Percentiles rank a stretch among this genome's conserved stretches.
phyloP scores from a whole-genome alignment of 2,888 invertebrate genomes.

The Apamea anceps region DNA sequence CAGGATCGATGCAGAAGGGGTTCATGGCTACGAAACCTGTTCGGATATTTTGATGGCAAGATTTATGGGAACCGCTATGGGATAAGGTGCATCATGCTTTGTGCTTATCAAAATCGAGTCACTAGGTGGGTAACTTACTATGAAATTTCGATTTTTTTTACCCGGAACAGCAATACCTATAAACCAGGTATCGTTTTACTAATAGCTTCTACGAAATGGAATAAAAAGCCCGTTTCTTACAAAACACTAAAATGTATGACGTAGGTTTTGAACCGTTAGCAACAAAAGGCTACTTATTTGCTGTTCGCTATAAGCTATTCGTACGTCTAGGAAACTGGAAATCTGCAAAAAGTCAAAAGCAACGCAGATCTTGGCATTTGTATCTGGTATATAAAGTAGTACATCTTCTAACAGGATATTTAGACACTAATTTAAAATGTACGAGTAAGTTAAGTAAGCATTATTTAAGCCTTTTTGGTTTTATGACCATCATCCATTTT shows the following conservation, averaged over 20 bases:
- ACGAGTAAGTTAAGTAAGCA: conserved; percentile 17
- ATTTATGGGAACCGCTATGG: conserved; percentile 36
- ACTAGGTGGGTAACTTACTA: not conserved
- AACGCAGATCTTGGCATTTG: not conserved
- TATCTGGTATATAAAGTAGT: not conserved
- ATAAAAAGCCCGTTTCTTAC: not conserved
- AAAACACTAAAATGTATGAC: too few relatives aligned
- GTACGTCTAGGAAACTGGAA: not conserved
- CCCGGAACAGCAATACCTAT: not conserved
- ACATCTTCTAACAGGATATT: conserved; percentile 14
- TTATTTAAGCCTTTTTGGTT: conserved; percentile 58
- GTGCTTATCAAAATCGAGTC: conserved; percentile 21
- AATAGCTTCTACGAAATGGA: not conserved
- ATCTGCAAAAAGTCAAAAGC: conserved; percentile 10
- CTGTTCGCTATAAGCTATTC: not conserved
- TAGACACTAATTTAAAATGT: conserved; percentile 39
- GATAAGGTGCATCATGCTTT: conserved; percentile 12
- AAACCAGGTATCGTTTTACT: not conserved
- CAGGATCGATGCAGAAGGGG: conserved; percentile 67
- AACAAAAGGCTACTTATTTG: not conserved
- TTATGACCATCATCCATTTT: conserved; percentile 62
- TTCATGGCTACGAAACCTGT: conserved; percentile 62
- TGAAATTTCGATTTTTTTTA: not conserved
- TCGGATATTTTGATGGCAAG: conserved; percentile 45
- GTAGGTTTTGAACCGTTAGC: not conserved